A percentile compares a stretch with the other conserved stretches of the same genome.
These are phyloP conservation scores for Exephanes ischioxanthus DNA, from an alignment of 2,888 invertebrate species.

Conservation along the genomic window DNA sequence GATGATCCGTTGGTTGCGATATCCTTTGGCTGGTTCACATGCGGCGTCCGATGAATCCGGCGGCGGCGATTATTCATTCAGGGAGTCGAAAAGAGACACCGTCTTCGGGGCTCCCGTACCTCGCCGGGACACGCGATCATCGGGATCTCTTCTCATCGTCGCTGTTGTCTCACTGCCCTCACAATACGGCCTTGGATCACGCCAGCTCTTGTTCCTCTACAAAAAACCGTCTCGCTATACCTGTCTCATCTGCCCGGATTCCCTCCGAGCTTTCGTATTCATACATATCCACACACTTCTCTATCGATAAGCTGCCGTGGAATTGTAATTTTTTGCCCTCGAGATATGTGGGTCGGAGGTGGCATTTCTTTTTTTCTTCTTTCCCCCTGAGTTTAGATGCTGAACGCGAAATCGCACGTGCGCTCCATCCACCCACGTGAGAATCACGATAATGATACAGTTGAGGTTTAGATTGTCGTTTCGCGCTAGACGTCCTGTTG, in stretches of 20 bases:
- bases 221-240: conserved; percentile 39
- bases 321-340: background rate
- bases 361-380: background rate
- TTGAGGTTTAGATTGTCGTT: conserved; percentile 50
- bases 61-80: conserved; percentile 81
- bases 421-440: conserved; percentile 52
- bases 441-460: conserved; percentile 62
- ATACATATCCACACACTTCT: background rate
- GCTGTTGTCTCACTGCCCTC: conserved; percentile 55
- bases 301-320: background rate
- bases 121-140: conserved; percentile 82
- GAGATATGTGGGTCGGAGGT: background rate
- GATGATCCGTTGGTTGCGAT: conserved; percentile 28
- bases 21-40: conserved; percentile 52
- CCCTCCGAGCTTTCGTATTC: background rate
- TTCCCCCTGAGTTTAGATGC: background rate
- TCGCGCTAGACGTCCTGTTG: conserved; percentile 63
- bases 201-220: conserved; percentile 73
- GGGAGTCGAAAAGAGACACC: conserved; percentile 77
- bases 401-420: conserved; percentile 35
- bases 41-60: conserved; percentile 64
- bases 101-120: conserved; percentile 77
- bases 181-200: conserved; percentile 81
- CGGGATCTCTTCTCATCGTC: conserved; percentile 48
- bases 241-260: conserved; percentile 8